Evolutionary conservation across 2,113 vertebrate genomes (phyloP).

Genomic region (mouse (Mus musculus)): DNA sequence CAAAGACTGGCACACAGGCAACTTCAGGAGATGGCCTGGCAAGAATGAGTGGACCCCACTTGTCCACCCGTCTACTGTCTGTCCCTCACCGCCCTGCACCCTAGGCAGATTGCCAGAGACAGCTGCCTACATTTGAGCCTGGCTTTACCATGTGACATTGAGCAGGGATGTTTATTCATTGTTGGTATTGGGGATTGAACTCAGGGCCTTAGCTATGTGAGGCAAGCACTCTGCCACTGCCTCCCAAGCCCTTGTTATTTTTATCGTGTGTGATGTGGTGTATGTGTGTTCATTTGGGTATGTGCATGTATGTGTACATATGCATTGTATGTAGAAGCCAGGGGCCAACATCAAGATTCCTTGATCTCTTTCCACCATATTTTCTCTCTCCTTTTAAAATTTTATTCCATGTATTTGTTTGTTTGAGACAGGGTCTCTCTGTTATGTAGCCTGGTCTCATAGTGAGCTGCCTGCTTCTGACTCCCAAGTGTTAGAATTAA

Average conservation of each 20-base stretch:
- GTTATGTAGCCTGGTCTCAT: too few relatives aligned
- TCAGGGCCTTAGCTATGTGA: background rate
- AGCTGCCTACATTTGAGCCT: background rate
- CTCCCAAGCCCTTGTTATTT: background rate
- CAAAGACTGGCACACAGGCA: background rate
- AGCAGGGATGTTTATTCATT: too few relatives aligned
- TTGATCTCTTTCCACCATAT: background rate
- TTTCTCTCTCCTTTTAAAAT: background rate
- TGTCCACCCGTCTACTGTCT: background rate
- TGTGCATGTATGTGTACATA: background rate
- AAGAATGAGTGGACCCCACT: background rate
- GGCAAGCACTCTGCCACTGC: background rate
- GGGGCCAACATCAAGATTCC: too few relatives aligned
- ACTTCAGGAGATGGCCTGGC: background rate
- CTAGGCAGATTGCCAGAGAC: background rate
- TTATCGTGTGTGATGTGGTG: background rate
- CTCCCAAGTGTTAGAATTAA: background rate
- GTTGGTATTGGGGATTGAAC: background rate
- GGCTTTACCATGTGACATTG: background rate
- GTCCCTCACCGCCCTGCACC: too few relatives aligned
- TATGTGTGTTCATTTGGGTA: background rate
- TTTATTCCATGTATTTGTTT: background rate
- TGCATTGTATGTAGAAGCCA: background rate
- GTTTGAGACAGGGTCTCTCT: too few relatives aligned
- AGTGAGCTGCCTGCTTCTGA: background rate